Evolutionary conservation across 2,113 vertebrate genomes (phyloP).

Genomic region (Macrotis lagotis): DNA sequence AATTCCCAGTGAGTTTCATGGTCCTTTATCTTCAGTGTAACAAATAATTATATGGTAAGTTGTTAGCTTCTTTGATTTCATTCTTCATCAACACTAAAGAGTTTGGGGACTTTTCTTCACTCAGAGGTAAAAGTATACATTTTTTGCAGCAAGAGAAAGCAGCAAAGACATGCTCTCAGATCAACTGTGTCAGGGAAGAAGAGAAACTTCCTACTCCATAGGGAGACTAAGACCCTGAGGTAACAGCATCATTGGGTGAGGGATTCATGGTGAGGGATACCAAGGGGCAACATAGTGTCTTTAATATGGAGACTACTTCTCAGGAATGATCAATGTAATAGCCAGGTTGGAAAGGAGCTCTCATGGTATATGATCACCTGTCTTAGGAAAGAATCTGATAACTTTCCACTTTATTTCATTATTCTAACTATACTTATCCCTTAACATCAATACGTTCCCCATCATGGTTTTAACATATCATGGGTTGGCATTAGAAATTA

Average conservation of each 20-base stretch:
- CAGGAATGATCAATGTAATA: neutral
- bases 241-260: neutral
- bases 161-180: neutral
- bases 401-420: neutral
- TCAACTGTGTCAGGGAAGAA: neutral
- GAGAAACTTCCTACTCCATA: neutral
- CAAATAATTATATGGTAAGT: neutral
- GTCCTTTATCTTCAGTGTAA: neutral
- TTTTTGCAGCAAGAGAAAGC: neutral
- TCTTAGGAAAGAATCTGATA: neutral
- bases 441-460: neutral
- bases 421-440: neutral
- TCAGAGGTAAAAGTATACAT: neutral
- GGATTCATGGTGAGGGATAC: neutral
- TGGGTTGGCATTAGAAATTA: neutral
- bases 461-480: neutral
- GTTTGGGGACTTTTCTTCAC: neutral
- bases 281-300: neutral
- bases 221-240: neutral
- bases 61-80: neutral
- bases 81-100: neutral
- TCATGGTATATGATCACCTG: neutral
- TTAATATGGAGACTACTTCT: neutral
- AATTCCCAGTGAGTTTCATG: neutral
- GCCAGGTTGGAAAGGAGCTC: neutral